Base-by-base conservation (phyloP, 1,140 invertebrate species). In the Amyelois transitella region DNA sequence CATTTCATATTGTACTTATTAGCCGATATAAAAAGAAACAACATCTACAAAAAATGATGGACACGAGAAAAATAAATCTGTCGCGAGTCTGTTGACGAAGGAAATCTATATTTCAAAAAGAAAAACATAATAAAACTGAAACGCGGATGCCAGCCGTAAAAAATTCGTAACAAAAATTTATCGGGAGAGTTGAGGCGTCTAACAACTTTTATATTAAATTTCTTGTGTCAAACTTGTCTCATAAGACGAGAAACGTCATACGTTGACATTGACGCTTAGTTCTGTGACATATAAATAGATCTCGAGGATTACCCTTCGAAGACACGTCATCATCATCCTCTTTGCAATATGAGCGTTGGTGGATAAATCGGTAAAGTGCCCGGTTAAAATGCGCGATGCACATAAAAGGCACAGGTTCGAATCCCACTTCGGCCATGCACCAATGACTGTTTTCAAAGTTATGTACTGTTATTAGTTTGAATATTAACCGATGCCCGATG, bases 161-260 rank as follows among this genome's bases (percentile, higher is more conserved):
- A 54, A 55, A 7, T 44, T 51, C 21, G 48, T 43, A 44, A 51
- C 53, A 43, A 48, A 51, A 55, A 60, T 55, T 60, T 52, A 55
- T 55, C 53, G 53, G 43, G n/a, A 18, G 24, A 55, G 43, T 43
- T 43, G 45, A 47, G 43, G 19, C 56, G 22, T 25, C 48, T 19
- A 60, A 55, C 58, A 55, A 55, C 53, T 60, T 60, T 60, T 60
- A 55, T 60, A 60, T 60, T 60, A 60, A 60, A 60, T 60, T 60
- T 60, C 58, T 60, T 60, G 22, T 20, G 18, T 49, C 44, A 22
- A 60, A 60, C 47, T 60, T 55, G 14, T 28, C 50, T 60, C 50
- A 55, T 49, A 55, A 60, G 58, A 28, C 25, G 38, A 32, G 43
- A 51, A 21, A 17, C 55, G 38, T 51, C 50, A 50, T 21, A 7